phyloP scores from a whole-genome alignment of 2,113 vertebrate species.

The Poeciliopsis turrubarensis region DNA sequence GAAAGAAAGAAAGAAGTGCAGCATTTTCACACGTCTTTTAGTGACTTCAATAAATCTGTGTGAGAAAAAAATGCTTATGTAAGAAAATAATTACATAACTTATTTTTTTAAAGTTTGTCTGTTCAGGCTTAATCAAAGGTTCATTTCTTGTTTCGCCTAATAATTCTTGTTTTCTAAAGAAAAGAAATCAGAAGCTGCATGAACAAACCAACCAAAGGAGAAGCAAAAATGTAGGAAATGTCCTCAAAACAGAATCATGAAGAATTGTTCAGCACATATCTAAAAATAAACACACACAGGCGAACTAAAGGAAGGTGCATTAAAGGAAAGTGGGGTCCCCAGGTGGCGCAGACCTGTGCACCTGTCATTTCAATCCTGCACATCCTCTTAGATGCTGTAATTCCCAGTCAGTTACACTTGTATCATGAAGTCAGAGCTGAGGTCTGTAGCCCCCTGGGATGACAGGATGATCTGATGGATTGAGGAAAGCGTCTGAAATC shows the following conservation, averaged over 20 bases:
- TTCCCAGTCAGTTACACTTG: slow-evolving; percentile 14
- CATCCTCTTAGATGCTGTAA: slow-evolving; percentile 35
- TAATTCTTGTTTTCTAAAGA: not conserved
- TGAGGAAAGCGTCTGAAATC: slow-evolving; percentile 15
- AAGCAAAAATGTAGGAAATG: not conserved
- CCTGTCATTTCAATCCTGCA: slow-evolving; percentile 47
- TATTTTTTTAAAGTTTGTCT: not conserved
- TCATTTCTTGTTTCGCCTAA: not conserved
- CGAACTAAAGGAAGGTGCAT: not conserved
- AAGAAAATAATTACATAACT: not conserved
- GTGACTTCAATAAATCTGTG: not conserved
- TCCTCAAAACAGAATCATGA: not conserved
- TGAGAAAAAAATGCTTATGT: not conserved
- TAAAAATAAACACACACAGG: slow-evolving; percentile 8
- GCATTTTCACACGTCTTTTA: not conserved
- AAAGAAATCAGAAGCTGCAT: not conserved
- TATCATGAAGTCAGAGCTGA: slow-evolving; percentile 23
- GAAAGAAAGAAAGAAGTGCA: not conserved
- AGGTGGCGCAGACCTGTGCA: slow-evolving; percentile 22
- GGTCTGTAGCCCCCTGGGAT: slow-evolving; percentile 23
- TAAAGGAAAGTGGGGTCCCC: slow-evolving; percentile 9
- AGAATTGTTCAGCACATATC: not conserved
- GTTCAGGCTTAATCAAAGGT: not conserved
- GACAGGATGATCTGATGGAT: slow-evolving; percentile 29
- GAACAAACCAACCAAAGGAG: not conserved